Percentiles rank a stretch among this genome's conserved stretches.
Evolutionary conservation across 2,888 invertebrate genomes (phyloP).

Genomic region (Leucozona laternaria): DNA sequence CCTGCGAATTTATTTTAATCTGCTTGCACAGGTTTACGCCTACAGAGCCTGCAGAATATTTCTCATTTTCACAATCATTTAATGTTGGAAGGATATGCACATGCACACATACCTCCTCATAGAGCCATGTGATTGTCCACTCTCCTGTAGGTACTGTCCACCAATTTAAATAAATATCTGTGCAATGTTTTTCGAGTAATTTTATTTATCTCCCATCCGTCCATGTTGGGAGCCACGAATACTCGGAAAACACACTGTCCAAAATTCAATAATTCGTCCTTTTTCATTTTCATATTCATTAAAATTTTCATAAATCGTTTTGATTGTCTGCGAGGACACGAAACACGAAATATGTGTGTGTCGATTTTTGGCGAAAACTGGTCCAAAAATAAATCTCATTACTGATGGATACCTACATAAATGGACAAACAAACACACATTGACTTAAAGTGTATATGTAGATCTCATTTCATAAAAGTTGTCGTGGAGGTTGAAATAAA

Average conservation of each 20-base stretch:
- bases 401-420: neutral
- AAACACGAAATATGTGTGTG: constrained; percentile 10
- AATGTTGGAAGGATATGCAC: neutral
- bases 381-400: constrained; percentile 49
- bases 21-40: constrained; percentile 47
- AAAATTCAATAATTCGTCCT: constrained; percentile 34
- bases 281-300: constrained; percentile 54
- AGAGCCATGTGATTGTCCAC: neutral
- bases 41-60: constrained; percentile 32
- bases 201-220: constrained; percentile 10
- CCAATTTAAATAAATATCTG: neutral
- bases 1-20: constrained; percentile 53
- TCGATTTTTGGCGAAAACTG: constrained; percentile 31
- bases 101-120: neutral
- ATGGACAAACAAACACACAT: neutral
- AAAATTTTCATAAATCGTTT: constrained; percentile 57
- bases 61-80: neutral
- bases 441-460: neutral
- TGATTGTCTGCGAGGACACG: constrained; percentile 8
- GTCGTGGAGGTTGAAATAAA: neutral
- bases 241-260: neutral
- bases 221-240: neutral
- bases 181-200: constrained; percentile 36
- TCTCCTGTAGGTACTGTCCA: neutral
- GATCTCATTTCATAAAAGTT: neutral